Evolutionary conservation across 1,140 invertebrate genomes (phyloP), one percentile per base, ranked within the genome.

Genomic region (Cydia fagiglandana): DNA sequence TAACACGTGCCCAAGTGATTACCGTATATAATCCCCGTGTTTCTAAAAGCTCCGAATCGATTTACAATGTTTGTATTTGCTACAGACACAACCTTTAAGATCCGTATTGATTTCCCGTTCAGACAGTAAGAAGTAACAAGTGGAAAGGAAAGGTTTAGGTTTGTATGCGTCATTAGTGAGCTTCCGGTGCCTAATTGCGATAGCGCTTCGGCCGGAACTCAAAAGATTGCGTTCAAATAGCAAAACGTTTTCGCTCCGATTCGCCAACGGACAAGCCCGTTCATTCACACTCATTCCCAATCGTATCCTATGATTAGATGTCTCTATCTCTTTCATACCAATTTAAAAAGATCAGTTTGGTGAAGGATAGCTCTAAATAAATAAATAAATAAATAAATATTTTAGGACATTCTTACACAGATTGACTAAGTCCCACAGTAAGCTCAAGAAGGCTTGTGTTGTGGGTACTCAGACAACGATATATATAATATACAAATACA

Each of bases 211-310:
- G 80, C 87, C 87, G 89, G 89, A 91, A 85, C 84, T 85, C 86
- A 83, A 90, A 91, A 91, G 89, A 91, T 91, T 91, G 88, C 85
- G 77, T 84, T 86, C 79, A 85, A 90, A 91, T 87, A 87, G 84
- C 82, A 77, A 83, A 83, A 78, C 73, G 73, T 70, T 77, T 87
- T 82, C 77, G 78, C 79, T 30, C 76, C 73, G 79, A 78, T 77
- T 78, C 73, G 77, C 78, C 77, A 76, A 76, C 77, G 70, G 78
- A 77, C 53, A 74, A 74, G 73, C 45, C 24, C 20, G 34, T 30
- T 28, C 66, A 70, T 70, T 70, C 66, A 70, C 30, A 70, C 10
- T 38, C 66, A 41, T 45, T 41, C 30, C 13, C 34, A 70, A 70
- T 70, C 66, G 66, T 20, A 70, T 68, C 64, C 12, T 68, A 68